A percentile compares a stretch with the other conserved stretches of the same genome.
These are phyloP conservation scores for Datnioides undecimradiatus DNA, from an alignment of 2,113 vertebrate species.

Conservation along the genomic window DNA sequence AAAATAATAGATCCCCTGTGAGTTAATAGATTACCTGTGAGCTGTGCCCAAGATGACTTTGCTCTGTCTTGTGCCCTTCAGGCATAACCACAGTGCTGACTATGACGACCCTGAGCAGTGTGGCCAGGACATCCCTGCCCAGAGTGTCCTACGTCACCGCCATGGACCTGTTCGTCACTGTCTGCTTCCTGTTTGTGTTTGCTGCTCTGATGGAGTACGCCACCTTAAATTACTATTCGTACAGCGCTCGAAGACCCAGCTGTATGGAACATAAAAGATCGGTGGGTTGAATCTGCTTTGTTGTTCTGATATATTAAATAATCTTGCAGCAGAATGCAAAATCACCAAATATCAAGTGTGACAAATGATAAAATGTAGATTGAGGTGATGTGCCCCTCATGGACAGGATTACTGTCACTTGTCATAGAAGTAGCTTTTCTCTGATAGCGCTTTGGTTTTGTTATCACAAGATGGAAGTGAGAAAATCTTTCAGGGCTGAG, in stretches of 20 bases:
- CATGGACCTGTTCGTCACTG: constrained; percentile 98
- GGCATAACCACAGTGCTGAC: constrained; percentile 97
- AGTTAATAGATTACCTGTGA: neutral
- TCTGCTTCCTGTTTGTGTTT: constrained; percentile 98
- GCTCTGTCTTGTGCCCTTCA: constrained; percentile 69
- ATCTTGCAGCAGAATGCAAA: neutral
- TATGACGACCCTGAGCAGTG: constrained; percentile 97
- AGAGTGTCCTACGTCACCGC: constrained; percentile 96
- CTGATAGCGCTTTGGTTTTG: constrained; percentile 16
- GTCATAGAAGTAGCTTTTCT: constrained; percentile 13
- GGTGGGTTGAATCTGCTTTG: constrained; percentile 77
- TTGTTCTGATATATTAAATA: neutral
- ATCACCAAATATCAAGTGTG: neutral
- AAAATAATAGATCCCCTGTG: no score
- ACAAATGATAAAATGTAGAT: neutral
- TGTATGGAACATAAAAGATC: constrained; percentile 87
- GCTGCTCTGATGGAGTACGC: constrained; percentile 98
- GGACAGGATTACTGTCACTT: constrained; percentile 7
- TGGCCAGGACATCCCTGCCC: constrained; percentile 93
- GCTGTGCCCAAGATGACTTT: neutral
- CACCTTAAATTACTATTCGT: constrained; percentile 94
- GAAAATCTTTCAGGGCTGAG: constrained; percentile 27
- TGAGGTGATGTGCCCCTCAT: neutral
- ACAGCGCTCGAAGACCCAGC: constrained; percentile 84
- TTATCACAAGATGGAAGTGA: constrained; percentile 17